A percentile compares a stretch with the other conserved stretches of the same genome.
Conservation (phyloP, 2,888 invertebrate species). For the Dryobotodes eremita region DNA sequence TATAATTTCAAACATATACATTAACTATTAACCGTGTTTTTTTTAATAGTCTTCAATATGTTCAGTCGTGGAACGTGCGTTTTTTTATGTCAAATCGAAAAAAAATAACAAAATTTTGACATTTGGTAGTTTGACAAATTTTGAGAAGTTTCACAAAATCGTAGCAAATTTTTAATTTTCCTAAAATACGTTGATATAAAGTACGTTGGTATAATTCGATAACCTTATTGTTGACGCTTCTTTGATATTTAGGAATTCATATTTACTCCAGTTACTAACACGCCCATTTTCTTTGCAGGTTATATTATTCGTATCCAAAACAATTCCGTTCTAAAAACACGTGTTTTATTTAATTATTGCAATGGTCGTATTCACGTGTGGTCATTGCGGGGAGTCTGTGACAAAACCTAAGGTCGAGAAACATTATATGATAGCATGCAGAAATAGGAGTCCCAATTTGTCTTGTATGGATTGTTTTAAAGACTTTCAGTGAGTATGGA, state of each 20-base stretch:
- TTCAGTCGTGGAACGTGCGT: background rate
- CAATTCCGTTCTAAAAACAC: conserved; percentile 64
- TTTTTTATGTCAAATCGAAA: background rate
- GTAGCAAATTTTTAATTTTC: conserved; percentile 52
- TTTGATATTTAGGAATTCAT: background rate
- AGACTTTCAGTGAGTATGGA: conserved; percentile 93
- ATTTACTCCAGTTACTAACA: conserved; percentile 11
- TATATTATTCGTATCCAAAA: conserved; percentile 72
- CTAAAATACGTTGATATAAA: conserved; percentile 7
- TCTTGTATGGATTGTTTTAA: conserved; percentile 98
- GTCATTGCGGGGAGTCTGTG: conserved; percentile 96
- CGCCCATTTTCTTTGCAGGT: conserved; percentile 65
- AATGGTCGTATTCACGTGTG: conserved; percentile 99
- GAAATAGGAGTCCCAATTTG: conserved; percentile 92
- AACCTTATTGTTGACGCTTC: background rate
- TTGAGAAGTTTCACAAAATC: conserved; percentile 60
- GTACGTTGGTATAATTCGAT: conserved; percentile 30
- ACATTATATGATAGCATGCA: conserved; percentile 95
- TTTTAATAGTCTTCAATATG: too few relatives aligned
- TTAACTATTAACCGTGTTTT: background rate
- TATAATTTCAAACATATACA: background rate
- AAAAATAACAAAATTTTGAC: conserved; percentile 21
- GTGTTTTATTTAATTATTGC: conserved; percentile 58
- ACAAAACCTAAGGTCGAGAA: conserved; percentile 98
- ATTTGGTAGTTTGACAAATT: conserved; percentile 61